Percentiles rank a stretch among this genome's conserved stretches.
Evolutionary conservation across 53 echinoderm and acorn worm species (phyloP).

Genomic region (Pentamera pediparva): DNA sequence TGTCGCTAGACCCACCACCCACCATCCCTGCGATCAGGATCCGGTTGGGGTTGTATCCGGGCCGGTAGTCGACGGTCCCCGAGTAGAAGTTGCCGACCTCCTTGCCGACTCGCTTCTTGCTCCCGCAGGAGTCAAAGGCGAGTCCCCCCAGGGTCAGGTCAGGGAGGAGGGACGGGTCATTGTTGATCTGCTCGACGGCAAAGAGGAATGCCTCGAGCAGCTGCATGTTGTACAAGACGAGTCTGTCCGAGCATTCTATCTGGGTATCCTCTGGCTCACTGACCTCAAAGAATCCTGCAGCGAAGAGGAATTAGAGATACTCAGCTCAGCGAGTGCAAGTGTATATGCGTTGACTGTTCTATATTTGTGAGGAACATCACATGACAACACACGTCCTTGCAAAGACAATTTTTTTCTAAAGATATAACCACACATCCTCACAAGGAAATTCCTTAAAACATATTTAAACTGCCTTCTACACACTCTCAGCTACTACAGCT

Average conservation of each 20-base stretch:
- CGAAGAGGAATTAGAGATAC: not conserved
- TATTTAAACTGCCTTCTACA: too few relatives aligned
- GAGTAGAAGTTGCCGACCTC: conserved; percentile 70
- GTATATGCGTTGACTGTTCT: too few relatives aligned
- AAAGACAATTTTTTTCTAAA: too few relatives aligned
- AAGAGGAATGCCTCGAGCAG: conserved; percentile 80
- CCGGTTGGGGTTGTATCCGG: conserved; percentile 47
- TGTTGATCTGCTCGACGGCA: conserved; percentile 69
- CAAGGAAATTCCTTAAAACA: too few relatives aligned
- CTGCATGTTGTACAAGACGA: conserved; percentile 69
- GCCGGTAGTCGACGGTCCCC: conserved; percentile 72
- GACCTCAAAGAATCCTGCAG: conserved; percentile 71
- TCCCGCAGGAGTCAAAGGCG: conserved; percentile 83
- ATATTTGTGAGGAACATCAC: not conserved
- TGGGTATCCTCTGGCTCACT: conserved; percentile 44
- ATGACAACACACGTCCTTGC: too few relatives aligned
- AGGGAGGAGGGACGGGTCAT: conserved; percentile 47
- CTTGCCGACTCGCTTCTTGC: conserved; percentile 49
- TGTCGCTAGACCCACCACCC: conserved; percentile 74
- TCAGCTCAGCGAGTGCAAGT: too few relatives aligned
- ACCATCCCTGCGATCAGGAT: conserved; percentile 69
- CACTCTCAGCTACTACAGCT: too few relatives aligned
- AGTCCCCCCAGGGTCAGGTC: conserved; percentile 69
- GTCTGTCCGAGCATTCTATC: conserved; percentile 48
- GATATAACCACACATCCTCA: too few relatives aligned